A percentile compares a stretch with the other conserved stretches of the same genome.
Evolutionary conservation across 2,113 vertebrate genomes (phyloP).

Genomic region (Bettongia penicillata): DNA sequence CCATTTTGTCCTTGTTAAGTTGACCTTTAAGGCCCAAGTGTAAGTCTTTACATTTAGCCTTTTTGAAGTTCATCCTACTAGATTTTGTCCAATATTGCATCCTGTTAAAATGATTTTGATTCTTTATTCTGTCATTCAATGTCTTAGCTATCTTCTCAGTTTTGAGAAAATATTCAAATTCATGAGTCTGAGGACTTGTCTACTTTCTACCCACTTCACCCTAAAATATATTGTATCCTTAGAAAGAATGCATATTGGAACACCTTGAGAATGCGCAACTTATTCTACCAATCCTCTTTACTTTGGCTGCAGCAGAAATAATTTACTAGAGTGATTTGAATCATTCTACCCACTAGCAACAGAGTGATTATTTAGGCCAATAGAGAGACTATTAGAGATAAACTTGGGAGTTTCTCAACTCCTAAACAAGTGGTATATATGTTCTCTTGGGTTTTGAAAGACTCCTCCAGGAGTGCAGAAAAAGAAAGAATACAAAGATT

Average conservation of each 20-base stretch:
- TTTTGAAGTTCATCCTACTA: no score
- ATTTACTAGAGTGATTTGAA: not conserved
- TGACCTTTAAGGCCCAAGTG: no score
- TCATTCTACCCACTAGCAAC: not conserved
- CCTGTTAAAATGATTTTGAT: no score
- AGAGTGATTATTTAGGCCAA: not conserved
- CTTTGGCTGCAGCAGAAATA: not conserved
- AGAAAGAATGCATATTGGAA: not conserved
- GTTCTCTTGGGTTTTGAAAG: not conserved
- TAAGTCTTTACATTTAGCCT: no score
- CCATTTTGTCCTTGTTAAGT: no score
- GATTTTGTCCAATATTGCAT: no score
- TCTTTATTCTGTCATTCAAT: no score
- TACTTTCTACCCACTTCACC: no score
- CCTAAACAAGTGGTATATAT: not conserved
- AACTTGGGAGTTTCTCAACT: not conserved
- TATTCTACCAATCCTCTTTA: not conserved
- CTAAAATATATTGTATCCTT: not conserved
- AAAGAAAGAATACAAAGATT: not conserved
- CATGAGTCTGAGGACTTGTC: no score
- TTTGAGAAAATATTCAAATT: no score
- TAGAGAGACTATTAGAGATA: not conserved
- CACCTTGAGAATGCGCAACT: not conserved
- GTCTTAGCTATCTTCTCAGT: no score
- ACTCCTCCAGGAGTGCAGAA: not conserved